These are phyloP conservation scores for Aphaenogaster ashmeadi DNA, from an alignment of 1,140 invertebrate genomes.

Conservation along the genomic window DNA sequence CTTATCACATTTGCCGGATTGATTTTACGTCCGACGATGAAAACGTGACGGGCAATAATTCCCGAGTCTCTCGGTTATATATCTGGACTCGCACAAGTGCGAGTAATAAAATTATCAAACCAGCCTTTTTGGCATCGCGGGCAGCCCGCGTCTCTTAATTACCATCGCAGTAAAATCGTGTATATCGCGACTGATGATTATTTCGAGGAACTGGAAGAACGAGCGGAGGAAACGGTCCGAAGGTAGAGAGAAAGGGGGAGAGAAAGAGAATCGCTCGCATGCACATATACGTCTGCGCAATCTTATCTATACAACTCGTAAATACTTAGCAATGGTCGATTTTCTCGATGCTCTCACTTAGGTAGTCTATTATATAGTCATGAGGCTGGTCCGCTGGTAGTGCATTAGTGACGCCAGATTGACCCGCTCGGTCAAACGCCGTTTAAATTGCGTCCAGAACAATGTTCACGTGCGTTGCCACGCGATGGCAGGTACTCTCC, in stretches of 20 bases:
- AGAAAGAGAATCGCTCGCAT: conserved; percentile 42
- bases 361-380: conserved; percentile 76
- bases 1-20: conserved; percentile 35
- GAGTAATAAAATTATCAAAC: conserved; percentile 44
- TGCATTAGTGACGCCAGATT: conserved; percentile 80
- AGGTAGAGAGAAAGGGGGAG: background rate
- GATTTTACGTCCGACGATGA: conserved; percentile 51
- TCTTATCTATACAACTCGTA: conserved; percentile 76
- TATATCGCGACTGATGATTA: conserved; percentile 35
- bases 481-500: conserved; percentile 29
- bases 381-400: conserved; percentile 69
- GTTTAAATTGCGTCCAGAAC: conserved; percentile 74
- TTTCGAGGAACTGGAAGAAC: conserved; percentile 52
- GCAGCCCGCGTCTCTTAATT: conserved; percentile 59
- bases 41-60: conserved; percentile 60
- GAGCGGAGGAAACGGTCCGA: background rate
- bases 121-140: conserved; percentile 5
- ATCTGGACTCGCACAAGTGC: background rate
- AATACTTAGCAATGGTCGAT: conserved; percentile 70
- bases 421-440: conserved; percentile 72
- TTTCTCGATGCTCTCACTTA: conserved; percentile 68
- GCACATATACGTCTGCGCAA: conserved; percentile 66
- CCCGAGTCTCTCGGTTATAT: conserved; percentile 21
- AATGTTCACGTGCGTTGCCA: conserved; percentile 61
- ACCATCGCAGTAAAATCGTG: conserved; percentile 68